Evolutionary conservation across 2,888 invertebrate species (phyloP).

Genomic region (Himalopsyche kuldschensis): DNA sequence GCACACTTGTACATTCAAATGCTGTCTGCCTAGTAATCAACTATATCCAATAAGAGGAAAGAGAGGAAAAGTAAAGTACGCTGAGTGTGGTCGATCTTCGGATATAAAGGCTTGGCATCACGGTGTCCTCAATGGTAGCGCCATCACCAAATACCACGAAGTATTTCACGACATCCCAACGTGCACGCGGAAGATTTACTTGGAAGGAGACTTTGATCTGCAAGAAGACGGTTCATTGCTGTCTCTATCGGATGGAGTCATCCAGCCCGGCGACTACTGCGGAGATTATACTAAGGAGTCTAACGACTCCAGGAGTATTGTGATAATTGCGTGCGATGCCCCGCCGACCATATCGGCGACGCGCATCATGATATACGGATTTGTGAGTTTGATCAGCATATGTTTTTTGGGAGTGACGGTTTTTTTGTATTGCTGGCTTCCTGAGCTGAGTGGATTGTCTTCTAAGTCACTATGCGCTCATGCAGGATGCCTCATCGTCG

Average conservation of each 20-base stretch:
- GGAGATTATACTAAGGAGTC: conserved; percentile 13
- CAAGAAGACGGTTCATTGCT: conserved; percentile 22
- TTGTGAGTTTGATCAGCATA: conserved; percentile 11
- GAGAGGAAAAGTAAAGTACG: neutral
- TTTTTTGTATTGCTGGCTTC: conserved; percentile 22
- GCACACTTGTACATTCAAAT: conserved; percentile 30
- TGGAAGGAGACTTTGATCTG: conserved; percentile 17
- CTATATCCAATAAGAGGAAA: neutral
- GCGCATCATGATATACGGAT: conserved; percentile 1
- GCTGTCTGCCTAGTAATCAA: conserved; percentile 14
- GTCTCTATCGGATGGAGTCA: conserved; percentile 14
- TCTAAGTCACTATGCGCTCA: conserved; percentile 24
- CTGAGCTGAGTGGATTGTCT: conserved; percentile 25
- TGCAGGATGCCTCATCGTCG: conserved; percentile 20
- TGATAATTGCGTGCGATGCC: conserved; percentile 18
- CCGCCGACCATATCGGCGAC: neutral
- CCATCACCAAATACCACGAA: conserved; percentile 9
- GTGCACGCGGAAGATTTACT: neutral
- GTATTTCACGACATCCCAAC: neutral
- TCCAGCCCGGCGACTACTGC: conserved; percentile 24
- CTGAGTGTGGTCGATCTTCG: conserved; percentile 12
- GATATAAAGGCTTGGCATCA: conserved; percentile 16
- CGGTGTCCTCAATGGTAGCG: conserved; percentile 4
- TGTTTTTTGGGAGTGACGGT: conserved; percentile 27
- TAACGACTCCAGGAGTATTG: neutral